Evolutionary conservation across 2,113 vertebrate species (phyloP).

Genomic region (Octodon degus): DNA sequence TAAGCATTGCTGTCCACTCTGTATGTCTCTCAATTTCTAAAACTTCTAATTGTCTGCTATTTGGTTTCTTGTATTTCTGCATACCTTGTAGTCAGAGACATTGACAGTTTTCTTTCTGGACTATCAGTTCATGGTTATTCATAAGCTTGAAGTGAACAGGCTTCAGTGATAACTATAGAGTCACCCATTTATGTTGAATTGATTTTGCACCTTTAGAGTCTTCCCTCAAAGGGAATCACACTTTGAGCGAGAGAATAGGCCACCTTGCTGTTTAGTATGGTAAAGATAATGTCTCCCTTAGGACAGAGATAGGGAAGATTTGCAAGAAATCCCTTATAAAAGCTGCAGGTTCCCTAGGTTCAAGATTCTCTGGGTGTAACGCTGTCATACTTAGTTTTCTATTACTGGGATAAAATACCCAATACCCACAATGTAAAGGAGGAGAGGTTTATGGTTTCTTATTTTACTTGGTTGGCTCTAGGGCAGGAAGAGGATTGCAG

Average conservation of each 20-base stretch:
- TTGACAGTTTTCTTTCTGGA: background rate
- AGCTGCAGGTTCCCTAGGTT: background rate
- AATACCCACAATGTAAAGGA: background rate
- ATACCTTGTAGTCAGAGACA: background rate
- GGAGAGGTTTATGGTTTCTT: background rate
- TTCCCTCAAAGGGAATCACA: too few relatives aligned
- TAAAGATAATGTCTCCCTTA: constrained; percentile 1
- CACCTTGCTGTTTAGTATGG: background rate
- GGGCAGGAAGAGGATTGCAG: background rate
- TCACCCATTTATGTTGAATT: too few relatives aligned
- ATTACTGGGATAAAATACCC: background rate
- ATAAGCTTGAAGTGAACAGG: background rate
- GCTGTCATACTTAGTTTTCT: background rate
- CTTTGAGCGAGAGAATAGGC: too few relatives aligned
- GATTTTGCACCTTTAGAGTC: too few relatives aligned
- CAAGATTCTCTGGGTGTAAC: background rate
- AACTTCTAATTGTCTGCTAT: background rate
- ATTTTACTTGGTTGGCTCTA: background rate
- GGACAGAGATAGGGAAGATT: background rate
- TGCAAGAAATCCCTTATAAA: constrained; percentile 23
- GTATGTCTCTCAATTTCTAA: background rate
- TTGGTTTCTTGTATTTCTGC: constrained; percentile 4
- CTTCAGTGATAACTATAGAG: background rate
- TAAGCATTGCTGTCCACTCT: background rate
- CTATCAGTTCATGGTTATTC: background rate